Evolutionary conservation across 2,113 vertebrate genomes (phyloP).

Genomic region (Caretta caretta): DNA sequence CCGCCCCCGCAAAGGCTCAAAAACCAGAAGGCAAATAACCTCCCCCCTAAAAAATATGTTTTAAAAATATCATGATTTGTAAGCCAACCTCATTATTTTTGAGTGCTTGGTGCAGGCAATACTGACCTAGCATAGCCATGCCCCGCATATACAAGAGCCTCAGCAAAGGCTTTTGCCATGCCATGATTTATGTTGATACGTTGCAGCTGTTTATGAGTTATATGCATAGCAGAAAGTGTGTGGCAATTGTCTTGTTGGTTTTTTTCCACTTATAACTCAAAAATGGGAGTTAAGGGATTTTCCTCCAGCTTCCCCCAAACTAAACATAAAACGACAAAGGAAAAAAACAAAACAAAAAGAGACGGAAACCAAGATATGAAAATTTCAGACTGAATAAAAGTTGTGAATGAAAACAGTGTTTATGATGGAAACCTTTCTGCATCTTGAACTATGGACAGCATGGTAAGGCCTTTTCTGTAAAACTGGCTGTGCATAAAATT

Average conservation of each 20-base stretch:
- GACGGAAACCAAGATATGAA: neutral
- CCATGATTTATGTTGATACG: conserved; percentile 43
- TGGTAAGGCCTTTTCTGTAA: neutral
- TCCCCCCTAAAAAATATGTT: neutral
- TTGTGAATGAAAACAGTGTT: neutral
- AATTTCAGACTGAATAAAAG: neutral
- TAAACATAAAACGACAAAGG: conserved; percentile 25
- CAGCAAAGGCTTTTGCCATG: neutral
- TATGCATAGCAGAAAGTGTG: conserved; percentile 43
- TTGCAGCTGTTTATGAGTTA: conserved; percentile 51
- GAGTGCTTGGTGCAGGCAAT: conserved; percentile 35
- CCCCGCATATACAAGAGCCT: conserved; percentile 35
- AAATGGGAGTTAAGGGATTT: conserved; percentile 48
- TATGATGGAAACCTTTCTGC: neutral
- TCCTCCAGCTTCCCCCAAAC: conserved; percentile 19
- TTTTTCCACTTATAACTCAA: conserved; percentile 15
- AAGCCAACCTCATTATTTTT: conserved; percentile 22
- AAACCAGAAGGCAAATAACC: neutral
- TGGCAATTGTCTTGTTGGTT: conserved; percentile 21
- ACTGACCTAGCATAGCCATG: conserved; percentile 60
- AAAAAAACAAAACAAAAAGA: conserved; percentile 32
- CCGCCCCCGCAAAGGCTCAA: neutral
- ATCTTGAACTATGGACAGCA: neutral
- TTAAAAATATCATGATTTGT: neutral
- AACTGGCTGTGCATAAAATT: neutral